Percentiles rank a stretch among this genome's conserved stretches.
Conservation (phyloP, 2,113 vertebrate species). For the Paraplagusia blochii region DNA sequence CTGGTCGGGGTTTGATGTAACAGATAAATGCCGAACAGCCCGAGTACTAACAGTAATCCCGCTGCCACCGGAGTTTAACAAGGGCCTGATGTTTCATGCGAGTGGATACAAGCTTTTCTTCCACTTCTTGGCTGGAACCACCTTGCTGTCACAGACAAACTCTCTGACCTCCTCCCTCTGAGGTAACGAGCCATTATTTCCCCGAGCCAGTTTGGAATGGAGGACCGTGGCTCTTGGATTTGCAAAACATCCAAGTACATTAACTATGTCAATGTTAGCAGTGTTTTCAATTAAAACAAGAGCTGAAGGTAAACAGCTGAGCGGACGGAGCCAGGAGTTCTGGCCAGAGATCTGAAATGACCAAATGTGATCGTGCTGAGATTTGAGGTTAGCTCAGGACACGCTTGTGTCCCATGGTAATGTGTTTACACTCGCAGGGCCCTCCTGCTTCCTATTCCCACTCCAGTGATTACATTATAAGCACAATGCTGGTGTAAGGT, state of each 20-base stretch:
- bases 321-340: constrained; percentile 60
- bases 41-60: constrained; percentile 12
- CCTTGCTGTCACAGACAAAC: constrained; percentile 60
- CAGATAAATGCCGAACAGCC: constrained; percentile 6
- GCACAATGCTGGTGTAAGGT: constrained; percentile 74
- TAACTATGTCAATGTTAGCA: constrained; percentile 73
- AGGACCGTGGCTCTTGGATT: constrained; percentile 25
- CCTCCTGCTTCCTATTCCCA: constrained; percentile 74
- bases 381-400: constrained; percentile 73
- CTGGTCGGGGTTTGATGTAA: neutral
- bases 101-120: constrained; percentile 27
- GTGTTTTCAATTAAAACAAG: constrained; percentile 76
- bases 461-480: constrained; percentile 74
- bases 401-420: constrained; percentile 65
- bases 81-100: constrained; percentile 17
- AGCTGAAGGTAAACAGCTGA: constrained; percentile 69
- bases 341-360: constrained; percentile 61
- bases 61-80: constrained; percentile 21
- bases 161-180: constrained; percentile 59
- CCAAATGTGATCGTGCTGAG: constrained; percentile 24
- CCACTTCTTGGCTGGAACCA: constrained; percentile 34
- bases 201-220: constrained; percentile 31
- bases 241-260: constrained; percentile 61
- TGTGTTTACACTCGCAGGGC: constrained; percentile 75
- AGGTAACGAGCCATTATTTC: constrained; percentile 16